Evolutionary conservation across 1,140 invertebrate species (phyloP), one percentile per base, ranked within the genome.

Genomic region (Drosophila tropicalis): DNA sequence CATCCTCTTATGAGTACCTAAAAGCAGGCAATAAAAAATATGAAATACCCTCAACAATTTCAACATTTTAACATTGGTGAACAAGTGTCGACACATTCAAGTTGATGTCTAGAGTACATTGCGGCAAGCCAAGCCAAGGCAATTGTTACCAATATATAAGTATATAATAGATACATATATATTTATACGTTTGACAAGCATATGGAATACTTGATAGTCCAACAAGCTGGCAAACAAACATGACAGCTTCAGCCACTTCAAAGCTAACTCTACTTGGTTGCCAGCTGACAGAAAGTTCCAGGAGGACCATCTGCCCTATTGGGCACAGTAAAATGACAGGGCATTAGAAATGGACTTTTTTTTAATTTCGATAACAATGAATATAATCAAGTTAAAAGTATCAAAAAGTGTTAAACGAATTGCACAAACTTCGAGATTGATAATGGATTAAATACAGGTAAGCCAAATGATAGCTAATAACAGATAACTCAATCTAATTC

Each of bases 161-260:
- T 41, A 55, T 62, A 66, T 47, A 57, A 57, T 69, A 66, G 66
- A 44, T 57, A 32, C 40, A 62, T 10, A 58, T 34, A 40, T 44
- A 63, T 41, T 40, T 62, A 69, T 58, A 61, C 51, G 55, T 80
- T 81, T 71, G 79, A 76, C 69, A 83, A 54, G 67, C 67, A 67
- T 69, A 74, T 76, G 79, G 77, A 74, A 70, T 56, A 72, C 83
- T 86, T 83, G 79, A 80, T 67, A 51, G 19, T 0, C 44, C 44
- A 78, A 82, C 62, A 65, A 66, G 70, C 83, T 58, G 56, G 67
- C 83, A 83, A 86, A 86, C 76, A 86, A 87, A 83, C 67, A 86
- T 87, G 79, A 83, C 83, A 87, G 69, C 44, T 22, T 47, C 83
- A 70, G 71, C 34, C 67, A 69, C 70, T 47, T 22, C 44, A 63